A percentile compares a stretch with the other conserved stretches of the same genome.
phyloP scores from a whole-genome alignment of 2,888 invertebrate species.

The Disparrhopalites patrizii region DNA sequence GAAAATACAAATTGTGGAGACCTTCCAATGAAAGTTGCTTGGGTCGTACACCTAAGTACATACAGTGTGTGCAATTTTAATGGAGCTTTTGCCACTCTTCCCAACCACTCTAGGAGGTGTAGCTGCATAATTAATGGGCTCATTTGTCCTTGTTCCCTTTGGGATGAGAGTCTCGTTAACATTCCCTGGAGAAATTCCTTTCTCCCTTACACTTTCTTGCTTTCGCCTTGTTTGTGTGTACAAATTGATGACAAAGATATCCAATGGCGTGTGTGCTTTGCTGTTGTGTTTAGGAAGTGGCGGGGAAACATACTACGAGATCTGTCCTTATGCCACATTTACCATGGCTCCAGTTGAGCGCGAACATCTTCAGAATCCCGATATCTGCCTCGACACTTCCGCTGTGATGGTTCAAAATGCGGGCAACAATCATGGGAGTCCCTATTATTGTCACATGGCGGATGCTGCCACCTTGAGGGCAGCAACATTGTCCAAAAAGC shows the following conservation, averaged over 20 bases:
- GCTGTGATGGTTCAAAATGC: neutral
- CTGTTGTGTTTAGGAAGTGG: neutral
- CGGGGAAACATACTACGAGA: constrained; percentile 23
- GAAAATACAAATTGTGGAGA: too few relatives aligned
- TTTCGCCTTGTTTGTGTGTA: too few relatives aligned
- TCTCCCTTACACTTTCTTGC: too few relatives aligned
- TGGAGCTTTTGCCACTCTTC: too few relatives aligned
- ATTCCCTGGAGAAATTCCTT: neutral
- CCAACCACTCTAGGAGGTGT: too few relatives aligned
- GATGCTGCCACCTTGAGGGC: too few relatives aligned
- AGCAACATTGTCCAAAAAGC: neutral
- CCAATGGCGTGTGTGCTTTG: too few relatives aligned
- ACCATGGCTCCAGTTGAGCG: constrained; percentile 19
- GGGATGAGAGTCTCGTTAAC: too few relatives aligned
- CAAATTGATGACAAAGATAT: too few relatives aligned
- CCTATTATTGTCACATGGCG: constrained; percentile 23
- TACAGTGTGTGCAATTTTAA: too few relatives aligned
- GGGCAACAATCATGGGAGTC: neutral
- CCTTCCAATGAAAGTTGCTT: too few relatives aligned
- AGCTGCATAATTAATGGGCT: neutral
- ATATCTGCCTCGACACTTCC: constrained; percentile 5
- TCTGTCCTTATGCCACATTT: constrained; percentile 29
- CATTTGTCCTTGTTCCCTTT: neutral
- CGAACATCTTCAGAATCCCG: constrained; percentile 8
- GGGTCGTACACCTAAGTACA: too few relatives aligned